These are phyloP conservation scores for Mimachlamys varia DNA, from an alignment of 2,888 invertebrate genomes.

Conservation along the genomic window DNA sequence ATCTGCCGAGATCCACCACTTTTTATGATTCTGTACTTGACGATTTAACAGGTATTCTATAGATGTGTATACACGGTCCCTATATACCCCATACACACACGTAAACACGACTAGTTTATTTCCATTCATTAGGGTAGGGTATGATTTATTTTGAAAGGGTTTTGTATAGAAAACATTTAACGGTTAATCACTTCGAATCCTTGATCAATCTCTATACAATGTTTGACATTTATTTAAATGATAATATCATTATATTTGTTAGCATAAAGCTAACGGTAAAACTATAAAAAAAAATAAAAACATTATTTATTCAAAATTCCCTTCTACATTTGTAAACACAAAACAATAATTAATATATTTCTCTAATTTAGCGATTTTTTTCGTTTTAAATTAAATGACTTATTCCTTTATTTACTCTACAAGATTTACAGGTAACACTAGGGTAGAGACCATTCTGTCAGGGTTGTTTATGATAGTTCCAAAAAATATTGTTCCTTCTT, in stretches of 20 bases:
- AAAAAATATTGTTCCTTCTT: too few relatives aligned
- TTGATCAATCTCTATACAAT: neutral
- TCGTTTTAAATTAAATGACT: too few relatives aligned
- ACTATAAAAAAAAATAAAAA: neutral
- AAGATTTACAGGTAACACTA: too few relatives aligned
- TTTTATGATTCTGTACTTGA: too few relatives aligned
- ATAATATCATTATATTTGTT: neutral
- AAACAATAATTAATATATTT: too few relatives aligned
- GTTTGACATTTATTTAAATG: neutral
- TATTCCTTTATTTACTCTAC: too few relatives aligned
- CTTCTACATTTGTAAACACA: too few relatives aligned
- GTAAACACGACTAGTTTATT: neutral
- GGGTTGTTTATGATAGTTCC: too few relatives aligned
- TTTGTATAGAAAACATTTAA: neutral
- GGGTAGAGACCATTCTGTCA: too few relatives aligned
- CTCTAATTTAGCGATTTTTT: too few relatives aligned
- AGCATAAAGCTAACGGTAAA: neutral
- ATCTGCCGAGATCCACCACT: neutral
- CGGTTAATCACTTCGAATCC: neutral
- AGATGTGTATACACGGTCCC: neutral
- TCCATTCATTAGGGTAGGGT: neutral
- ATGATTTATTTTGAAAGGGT: neutral
- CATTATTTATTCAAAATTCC: neutral
- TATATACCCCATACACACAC: neutral
- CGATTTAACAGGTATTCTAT: neutral